phyloP scores from a whole-genome alignment of 2,888 invertebrate genomes.

The Stictocephala bisonia region DNA sequence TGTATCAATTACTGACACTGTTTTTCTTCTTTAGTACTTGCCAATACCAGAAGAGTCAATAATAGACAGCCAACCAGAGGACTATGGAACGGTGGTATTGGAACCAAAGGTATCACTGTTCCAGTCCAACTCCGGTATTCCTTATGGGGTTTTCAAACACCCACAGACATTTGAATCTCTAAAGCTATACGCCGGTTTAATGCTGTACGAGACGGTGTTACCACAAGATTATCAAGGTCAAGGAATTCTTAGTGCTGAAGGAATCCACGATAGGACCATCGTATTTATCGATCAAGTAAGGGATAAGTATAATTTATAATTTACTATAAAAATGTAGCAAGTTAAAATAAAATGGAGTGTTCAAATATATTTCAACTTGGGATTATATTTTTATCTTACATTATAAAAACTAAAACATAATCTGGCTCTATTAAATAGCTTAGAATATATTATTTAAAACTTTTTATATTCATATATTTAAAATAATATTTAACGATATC shows the following conservation, averaged over 20 bases:
- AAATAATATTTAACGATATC: too few species aligned
- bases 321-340: too few species aligned
- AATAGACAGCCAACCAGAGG: slow-evolving; percentile 71
- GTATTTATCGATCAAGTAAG: slow-evolving; percentile 69
- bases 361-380: too few species aligned
- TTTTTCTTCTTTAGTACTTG: slow-evolving; percentile 52
- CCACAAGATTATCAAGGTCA: slow-evolving; percentile 63
- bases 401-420: too few species aligned
- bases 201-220: slow-evolving; percentile 72
- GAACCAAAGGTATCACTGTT: slow-evolving; percentile 64
- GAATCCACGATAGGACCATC: slow-evolving; percentile 76
- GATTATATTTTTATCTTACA: too few species aligned
- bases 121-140: slow-evolving; percentile 52
- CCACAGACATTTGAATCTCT: slow-evolving; percentile 75
- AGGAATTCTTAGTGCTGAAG: slow-evolving; percentile 67
- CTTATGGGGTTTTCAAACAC: slow-evolving; percentile 56
- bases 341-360: too few species aligned
- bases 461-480: too few species aligned
- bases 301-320: too few species aligned
- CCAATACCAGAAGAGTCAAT: slow-evolving; percentile 69
- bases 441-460: too few species aligned
- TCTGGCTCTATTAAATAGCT: too few species aligned
- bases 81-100: slow-evolving; percentile 73
- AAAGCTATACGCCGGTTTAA: slow-evolving; percentile 72
- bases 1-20: too few species aligned